phyloP scores from a whole-genome alignment of 2,113 vertebrate species.

The Sceloporus tristichus region DNA sequence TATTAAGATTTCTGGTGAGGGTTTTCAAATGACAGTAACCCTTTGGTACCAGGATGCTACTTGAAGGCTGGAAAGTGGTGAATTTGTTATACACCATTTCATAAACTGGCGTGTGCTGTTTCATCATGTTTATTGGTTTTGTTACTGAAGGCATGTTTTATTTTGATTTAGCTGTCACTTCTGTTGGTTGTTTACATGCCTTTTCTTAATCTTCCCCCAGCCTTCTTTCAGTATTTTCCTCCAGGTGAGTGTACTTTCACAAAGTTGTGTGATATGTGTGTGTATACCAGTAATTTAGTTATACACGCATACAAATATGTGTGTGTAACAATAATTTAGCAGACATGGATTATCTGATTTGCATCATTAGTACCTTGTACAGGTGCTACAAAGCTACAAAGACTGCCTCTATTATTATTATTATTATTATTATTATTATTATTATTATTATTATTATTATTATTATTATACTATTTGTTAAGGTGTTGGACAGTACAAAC shows the following conservation, averaged over 20 bases:
- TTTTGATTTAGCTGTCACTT: conserved; percentile 31
- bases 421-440: no score
- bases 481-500: conserved; percentile 43
- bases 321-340: background rate
- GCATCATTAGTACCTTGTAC: conserved; percentile 4
- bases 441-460: background rate
- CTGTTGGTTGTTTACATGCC: background rate
- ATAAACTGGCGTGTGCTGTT: conserved; percentile 1
- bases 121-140: background rate
- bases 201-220: conserved; percentile 5
- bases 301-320: conserved; percentile 8
- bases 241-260: background rate
- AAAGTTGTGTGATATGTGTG: background rate
- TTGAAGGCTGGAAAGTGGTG: background rate
- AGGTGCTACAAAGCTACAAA: background rate
- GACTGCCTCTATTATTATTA: no score
- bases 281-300: conserved; percentile 11
- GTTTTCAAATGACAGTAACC: conserved; percentile 76
- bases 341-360: background rate
- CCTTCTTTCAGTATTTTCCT: background rate
- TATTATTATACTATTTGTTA: background rate
- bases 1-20: conserved; percentile 69
- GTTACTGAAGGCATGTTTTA: background rate
- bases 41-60: conserved; percentile 73
- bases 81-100: background rate